Base-by-base conservation (phyloP, 1,140 invertebrate species). In the Rhagoletis pomonella region DNA sequence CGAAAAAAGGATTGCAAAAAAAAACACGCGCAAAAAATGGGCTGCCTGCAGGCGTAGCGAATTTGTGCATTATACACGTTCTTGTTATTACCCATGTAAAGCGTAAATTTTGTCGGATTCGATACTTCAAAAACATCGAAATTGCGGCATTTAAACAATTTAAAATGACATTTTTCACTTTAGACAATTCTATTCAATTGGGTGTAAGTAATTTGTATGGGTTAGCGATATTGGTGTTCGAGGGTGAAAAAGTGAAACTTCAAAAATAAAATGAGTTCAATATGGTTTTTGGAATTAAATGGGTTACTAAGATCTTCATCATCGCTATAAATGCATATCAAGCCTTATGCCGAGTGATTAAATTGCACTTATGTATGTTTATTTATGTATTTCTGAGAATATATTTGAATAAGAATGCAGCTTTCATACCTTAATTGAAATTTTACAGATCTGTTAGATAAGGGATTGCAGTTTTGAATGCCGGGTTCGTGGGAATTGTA, bases 81-180 rank as follows among this genome's bases (percentile, higher is more conserved):
- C 73, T 44, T 81, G 47, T 81, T 81, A 81, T 55, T 81, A 81
- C 50, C 39, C 73, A 58, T 58, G 73, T 81, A 50, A 58, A 14
- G 73, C 73, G n/a, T 81, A 81, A 58, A 81, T 81, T 81, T 50
- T 4, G 44, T 6, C 19, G 55, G 50, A 47, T 50, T 81, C 47
- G n/a, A 81, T 58, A 81, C 47, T 81, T 81, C 47, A 58, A 55
- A 81, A 55, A 9, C 47, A 81, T 29, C 14, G 73, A 81, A 81
- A 81, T 81, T 81, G 73, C 50, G 17, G 10, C 4, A 81, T 81
- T 81, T 81, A 14, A 47, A 81, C 73, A 81, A 55, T 81, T 81
- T 81, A 81, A 81, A 81, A 10, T 50, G 73, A 81, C 73, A 81
- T 81, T 81, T 81, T 81, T 81, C 73, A 81, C 73, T 81, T 81